Evolutionary conservation across 2,888 invertebrate genomes (phyloP).

Genomic region (Amphimallon solstitiale): DNA sequence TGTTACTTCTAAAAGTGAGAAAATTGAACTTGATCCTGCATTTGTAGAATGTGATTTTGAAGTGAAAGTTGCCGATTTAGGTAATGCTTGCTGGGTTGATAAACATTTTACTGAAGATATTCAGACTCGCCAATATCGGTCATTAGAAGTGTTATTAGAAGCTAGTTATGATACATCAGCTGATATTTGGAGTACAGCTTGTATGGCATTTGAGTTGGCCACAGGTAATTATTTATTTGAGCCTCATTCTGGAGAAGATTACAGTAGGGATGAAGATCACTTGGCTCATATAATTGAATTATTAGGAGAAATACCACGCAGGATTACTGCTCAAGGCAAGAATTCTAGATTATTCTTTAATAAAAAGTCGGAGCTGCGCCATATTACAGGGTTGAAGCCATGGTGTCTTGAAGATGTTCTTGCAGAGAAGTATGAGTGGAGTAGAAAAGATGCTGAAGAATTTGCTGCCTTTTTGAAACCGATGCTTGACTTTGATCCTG

Average conservation of each 20-base stretch:
- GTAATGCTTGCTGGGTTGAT: slow-evolving; percentile 98
- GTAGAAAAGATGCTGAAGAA: slow-evolving; percentile 84
- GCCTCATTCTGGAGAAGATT: slow-evolving; percentile 97
- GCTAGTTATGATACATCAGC: slow-evolving; percentile 97
- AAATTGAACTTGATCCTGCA: slow-evolving; percentile 73
- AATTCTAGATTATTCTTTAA: slow-evolving; percentile 96
- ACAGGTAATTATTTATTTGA: slow-evolving; percentile 99
- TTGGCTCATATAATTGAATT: slow-evolving; percentile 99
- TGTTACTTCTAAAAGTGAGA: slow-evolving; percentile 59
- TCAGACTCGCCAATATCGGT: slow-evolving; percentile 97
- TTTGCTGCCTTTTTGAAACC: slow-evolving; percentile 96
- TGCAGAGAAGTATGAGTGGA: slow-evolving; percentile 97
- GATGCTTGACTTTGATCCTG: slow-evolving; percentile 97
- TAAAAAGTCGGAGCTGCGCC: slow-evolving; percentile 91
- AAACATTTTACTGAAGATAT: slow-evolving; percentile 99
- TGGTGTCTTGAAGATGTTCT: slow-evolving; percentile 96
- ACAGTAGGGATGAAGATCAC: slow-evolving; percentile 98
- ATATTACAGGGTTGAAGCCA: slow-evolving; percentile 92
- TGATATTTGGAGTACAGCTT: slow-evolving; percentile 99
- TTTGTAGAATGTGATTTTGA: slow-evolving; percentile 88
- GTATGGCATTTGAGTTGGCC: slow-evolving; percentile 99
- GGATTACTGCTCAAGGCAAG: slow-evolving; percentile 91
- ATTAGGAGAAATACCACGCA: slow-evolving; percentile 93
- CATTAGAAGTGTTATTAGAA: slow-evolving; percentile 94
- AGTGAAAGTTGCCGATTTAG: slow-evolving; percentile 98